Base-by-base conservation (phyloP, 2,888 invertebrate species). In the Ormyrus rosae region DNA sequence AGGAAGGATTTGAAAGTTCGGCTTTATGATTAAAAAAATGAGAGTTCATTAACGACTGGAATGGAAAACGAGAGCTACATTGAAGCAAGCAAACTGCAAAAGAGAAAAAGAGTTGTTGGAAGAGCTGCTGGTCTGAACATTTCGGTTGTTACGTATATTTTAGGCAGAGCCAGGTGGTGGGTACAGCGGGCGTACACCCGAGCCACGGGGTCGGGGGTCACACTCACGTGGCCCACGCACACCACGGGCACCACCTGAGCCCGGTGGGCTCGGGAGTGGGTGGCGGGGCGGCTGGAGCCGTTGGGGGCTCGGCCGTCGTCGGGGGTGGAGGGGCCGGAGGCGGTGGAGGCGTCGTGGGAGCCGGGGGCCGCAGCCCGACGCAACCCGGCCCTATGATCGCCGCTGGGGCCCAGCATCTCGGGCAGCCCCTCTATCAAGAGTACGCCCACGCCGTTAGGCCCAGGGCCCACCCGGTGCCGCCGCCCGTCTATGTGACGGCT, bases 401-500 rank as follows among this genome's bases (percentile, higher is more conserved):
- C 69, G 89, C 89, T 61, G 87, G 87, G 91, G 92, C 84, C 92
- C 93, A 84, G 90, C 93, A 89, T 91, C 92, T 91, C 81, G 93
- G 93, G 6, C 94, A 94, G 86, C 94, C 94, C 50, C 91, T 94
- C 55, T 94, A 94, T 88, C 93, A 93, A 85, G 93, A 94, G 87
- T 90, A 90, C 83, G 88, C 90, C 68, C 90, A 90, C 81, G 75
- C 81, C 8, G 90, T 90, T 11, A 88, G 90, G 82, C 88, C 90
- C 63, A 87, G 90, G 78, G 88, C 88, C 78, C 90, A 90, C 84
- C 89, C 90, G 78, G 89, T 96, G 94, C 91, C 93, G 94, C 84
- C 92, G 93, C 93, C 94, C 64, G 95, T 95, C 65, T 95, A 95
- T 89, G 95, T 95, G 63, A 94, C 95, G 69, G 93, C 93, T 67